These are phyloP conservation scores for Antheraea pernyi DNA, from an alignment of 1,140 invertebrate species.

Conservation along the genomic window DNA sequence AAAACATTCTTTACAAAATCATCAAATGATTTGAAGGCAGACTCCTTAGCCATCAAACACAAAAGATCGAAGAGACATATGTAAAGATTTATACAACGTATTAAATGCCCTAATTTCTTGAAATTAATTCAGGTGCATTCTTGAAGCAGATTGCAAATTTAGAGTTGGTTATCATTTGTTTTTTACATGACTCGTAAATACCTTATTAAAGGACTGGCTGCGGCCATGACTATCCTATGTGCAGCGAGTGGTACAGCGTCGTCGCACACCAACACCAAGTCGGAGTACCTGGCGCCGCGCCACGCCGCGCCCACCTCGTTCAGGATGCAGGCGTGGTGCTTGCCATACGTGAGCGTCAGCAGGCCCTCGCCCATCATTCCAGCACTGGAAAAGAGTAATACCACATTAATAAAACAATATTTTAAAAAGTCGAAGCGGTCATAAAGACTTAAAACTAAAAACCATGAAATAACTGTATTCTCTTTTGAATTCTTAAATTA, in stretches of 20 bases:
- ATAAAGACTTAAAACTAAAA: no score
- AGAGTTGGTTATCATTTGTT: background rate
- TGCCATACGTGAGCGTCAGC: conserved; percentile 93
- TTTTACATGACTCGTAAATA: conserved; percentile 30
- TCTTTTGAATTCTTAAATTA: no score
- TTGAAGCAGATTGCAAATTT: no score
- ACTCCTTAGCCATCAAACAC: no score
- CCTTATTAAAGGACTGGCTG: conserved; percentile 89
- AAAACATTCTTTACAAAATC: no score
- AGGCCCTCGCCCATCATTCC: conserved; percentile 81
- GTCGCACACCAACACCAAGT: conserved; percentile 90
- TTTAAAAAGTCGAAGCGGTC: no score
- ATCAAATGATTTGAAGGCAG: no score
- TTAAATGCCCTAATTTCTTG: no score
- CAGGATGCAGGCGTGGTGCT: conserved; percentile 92
- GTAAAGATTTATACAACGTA: no score
- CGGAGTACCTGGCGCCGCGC: conserved; percentile 89
- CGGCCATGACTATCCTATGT: conserved; percentile 90
- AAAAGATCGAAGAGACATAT: no score
- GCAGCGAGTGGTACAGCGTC: conserved; percentile 86
- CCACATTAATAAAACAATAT: background rate
- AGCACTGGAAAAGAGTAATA: conserved; percentile 56
- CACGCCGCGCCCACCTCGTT: conserved; percentile 92
- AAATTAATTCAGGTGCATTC: no score
- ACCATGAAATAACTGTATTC: no score